Conservation (phyloP, 2,797 vertebrate species). For the Ibycter americanus region DNA sequence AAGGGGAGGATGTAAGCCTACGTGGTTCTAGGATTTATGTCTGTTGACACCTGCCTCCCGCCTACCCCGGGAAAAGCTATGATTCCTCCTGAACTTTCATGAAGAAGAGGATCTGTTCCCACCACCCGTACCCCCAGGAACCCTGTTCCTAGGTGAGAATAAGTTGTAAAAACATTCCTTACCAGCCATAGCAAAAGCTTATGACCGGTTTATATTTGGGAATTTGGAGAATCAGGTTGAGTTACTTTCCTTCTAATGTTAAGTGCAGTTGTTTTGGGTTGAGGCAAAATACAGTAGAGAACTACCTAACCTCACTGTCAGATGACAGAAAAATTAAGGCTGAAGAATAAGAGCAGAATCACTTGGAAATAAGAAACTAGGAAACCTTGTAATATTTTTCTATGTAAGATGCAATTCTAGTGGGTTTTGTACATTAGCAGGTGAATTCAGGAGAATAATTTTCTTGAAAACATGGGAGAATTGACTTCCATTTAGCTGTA, state of each 20-base stretch:
- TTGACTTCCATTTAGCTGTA: not conserved
- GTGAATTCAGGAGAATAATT: not conserved
- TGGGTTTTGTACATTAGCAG: not conserved
- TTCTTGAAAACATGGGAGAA: not conserved
- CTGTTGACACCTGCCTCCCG: not conserved
- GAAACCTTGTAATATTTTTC: not conserved
- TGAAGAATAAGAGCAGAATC: not conserved
- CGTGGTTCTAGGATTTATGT: not conserved
- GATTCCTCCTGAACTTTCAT: not conserved
- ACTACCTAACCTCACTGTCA: fast-evolving
- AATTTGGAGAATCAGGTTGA: fast-evolving
- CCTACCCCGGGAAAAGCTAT: not conserved
- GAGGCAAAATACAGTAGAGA: not conserved
- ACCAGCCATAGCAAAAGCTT: fast-evolving
- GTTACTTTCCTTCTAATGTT: fast-evolving
- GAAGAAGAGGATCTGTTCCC: not conserved
- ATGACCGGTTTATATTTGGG: fast-evolving
- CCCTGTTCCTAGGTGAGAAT: fast-evolving
- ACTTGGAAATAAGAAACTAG: not conserved
- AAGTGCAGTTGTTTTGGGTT: not conserved
- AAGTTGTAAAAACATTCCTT: not conserved
- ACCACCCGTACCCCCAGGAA: not conserved
- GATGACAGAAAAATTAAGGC: not conserved
- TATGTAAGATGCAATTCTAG: not conserved
- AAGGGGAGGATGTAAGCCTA: not conserved